Evolutionary conservation across 2,888 invertebrate species (phyloP).

Genomic region (Luperina testacea): DNA sequence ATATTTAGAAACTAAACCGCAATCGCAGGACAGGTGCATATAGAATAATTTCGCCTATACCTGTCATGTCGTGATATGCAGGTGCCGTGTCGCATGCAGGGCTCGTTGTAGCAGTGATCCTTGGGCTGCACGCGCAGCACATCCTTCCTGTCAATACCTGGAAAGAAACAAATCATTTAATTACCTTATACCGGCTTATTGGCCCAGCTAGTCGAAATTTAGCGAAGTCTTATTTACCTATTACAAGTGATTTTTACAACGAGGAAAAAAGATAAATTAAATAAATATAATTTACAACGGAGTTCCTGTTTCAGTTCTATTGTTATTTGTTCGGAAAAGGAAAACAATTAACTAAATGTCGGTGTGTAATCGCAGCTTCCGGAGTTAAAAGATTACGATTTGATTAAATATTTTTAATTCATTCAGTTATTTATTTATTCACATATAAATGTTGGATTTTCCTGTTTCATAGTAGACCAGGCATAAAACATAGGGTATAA

Average conservation of each 20-base stretch:
- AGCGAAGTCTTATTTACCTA: conserved; percentile 1
- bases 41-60: conserved; percentile 60
- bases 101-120: conserved; percentile 94
- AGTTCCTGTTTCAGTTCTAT: conserved; percentile 29
- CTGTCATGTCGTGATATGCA: conserved; percentile 94
- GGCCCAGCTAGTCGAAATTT: background rate
- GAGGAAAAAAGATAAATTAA: conserved; percentile 9
- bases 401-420: background rate
- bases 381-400: conserved; percentile 21
- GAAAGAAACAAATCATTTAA: conserved; percentile 19
- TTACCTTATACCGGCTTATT: background rate
- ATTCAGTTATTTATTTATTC: conserved; percentile 3
- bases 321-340: conserved; percentile 35
- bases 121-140: conserved; percentile 89
- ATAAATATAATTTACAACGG: conserved; percentile 9
- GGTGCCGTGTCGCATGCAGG: conserved; percentile 95
- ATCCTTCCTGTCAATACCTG: conserved; percentile 89
- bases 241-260: conserved; percentile 12
- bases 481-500: background rate
- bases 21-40: background rate
- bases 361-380: conserved; percentile 18
- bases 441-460: background rate
- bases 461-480: conserved; percentile 5
- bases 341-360: conserved; percentile 38
- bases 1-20: background rate